Conservation (phyloP, 35 echinoderm and acorn worm genomes). For the Hemicentrotus pulcherrimus region DNA sequence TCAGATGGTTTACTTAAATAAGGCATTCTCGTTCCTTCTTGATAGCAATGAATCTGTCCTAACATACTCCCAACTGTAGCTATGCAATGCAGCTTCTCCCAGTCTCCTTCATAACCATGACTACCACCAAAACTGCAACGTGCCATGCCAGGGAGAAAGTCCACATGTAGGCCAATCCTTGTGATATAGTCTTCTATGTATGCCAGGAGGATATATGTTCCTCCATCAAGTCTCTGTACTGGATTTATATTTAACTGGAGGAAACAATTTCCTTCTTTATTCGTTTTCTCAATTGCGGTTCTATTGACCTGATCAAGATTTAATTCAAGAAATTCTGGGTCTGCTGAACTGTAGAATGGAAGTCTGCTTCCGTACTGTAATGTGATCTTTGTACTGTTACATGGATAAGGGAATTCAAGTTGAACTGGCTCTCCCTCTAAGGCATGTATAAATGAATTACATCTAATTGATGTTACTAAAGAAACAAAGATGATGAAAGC, state of each 20-base stretch:
- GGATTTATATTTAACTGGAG: background rate
- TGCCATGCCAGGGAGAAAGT: background rate
- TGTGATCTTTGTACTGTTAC: background rate
- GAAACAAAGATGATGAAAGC: no score
- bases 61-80: background rate
- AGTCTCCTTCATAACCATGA: background rate
- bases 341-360: background rate
- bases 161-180: background rate
- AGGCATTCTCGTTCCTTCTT: background rate
- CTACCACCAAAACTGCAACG: background rate
- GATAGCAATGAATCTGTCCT: background rate
- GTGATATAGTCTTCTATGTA: background rate
- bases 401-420: background rate
- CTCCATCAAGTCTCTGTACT: background rate
- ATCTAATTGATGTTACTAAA: background rate
- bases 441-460: background rate
- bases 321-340: background rate
- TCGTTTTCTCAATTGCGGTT: background rate
- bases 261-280: background rate
- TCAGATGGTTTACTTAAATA: background rate
- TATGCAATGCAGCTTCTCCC: background rate
- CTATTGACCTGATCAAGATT: background rate
- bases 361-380: background rate
- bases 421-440: background rate
- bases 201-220: background rate